These are phyloP conservation scores for Coilia nasus DNA, from an alignment of 2,797 vertebrate genomes.

Conservation along the genomic window DNA sequence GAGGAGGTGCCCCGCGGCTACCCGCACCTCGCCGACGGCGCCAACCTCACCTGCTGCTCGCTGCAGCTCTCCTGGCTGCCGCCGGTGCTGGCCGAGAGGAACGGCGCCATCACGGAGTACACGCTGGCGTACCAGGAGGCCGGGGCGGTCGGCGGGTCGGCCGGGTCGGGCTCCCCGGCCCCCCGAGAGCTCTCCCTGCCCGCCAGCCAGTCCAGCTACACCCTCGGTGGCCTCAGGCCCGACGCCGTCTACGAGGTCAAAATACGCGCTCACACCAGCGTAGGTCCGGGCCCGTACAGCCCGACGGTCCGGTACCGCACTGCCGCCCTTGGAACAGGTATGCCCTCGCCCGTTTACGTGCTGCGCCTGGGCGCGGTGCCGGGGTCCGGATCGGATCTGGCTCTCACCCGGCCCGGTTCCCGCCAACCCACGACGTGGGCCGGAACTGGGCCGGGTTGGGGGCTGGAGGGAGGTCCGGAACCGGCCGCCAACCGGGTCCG, in stretches of 20 bases:
- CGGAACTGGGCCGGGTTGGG: background rate
- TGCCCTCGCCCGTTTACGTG: slow-evolving; percentile 55
- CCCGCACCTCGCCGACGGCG: slow-evolving; percentile 86
- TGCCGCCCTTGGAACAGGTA: slow-evolving; percentile 94
- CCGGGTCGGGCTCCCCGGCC: slow-evolving; percentile 54
- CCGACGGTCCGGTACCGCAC: slow-evolving; percentile 96
- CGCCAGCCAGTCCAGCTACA: slow-evolving; percentile 83
- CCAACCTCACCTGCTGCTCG: slow-evolving; percentile 87
- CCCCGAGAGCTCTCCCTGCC: slow-evolving; percentile 85
- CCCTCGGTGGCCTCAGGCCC: slow-evolving; percentile 92
- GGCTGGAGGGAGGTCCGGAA: background rate
- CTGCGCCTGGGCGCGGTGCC: too few relatives aligned
- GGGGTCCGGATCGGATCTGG: too few relatives aligned
- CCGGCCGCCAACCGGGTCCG: background rate
- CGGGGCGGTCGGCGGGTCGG: slow-evolving; percentile 43
- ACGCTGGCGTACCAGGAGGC: slow-evolving; percentile 92
- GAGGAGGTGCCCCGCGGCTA: slow-evolving; percentile 90
- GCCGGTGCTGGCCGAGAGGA: slow-evolving; percentile 90
- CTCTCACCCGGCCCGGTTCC: too few relatives aligned
- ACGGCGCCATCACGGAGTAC: slow-evolving; percentile 90
- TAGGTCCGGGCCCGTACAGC: slow-evolving; percentile 98
- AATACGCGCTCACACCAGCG: slow-evolving; percentile 97
- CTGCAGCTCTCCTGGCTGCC: slow-evolving; percentile 94
- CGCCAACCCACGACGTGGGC: too few relatives aligned
- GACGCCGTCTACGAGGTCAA: slow-evolving; percentile 94